These are phyloP conservation scores for Bergia sp. DNA, from an alignment of 92 coral and sea anemone species.

Conservation along the genomic window DNA sequence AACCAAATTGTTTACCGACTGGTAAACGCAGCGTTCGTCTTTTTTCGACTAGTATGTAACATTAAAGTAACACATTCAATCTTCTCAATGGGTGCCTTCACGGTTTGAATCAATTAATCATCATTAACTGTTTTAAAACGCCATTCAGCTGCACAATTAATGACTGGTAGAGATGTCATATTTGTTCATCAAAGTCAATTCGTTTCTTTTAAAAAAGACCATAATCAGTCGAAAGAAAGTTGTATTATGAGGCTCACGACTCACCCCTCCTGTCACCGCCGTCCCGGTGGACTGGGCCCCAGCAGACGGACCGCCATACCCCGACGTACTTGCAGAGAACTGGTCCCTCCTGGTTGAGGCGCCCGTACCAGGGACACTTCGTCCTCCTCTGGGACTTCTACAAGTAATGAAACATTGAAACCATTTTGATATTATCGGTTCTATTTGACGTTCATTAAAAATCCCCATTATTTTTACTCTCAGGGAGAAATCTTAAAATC, in stretches of 20 bases:
- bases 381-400: constrained; percentile 51
- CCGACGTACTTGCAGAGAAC: constrained; percentile 67
- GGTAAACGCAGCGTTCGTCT: too few relatives aligned
- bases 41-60: too few relatives aligned
- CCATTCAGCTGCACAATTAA: too few relatives aligned
- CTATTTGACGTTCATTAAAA: not conserved
- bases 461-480: too few relatives aligned
- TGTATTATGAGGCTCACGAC: not conserved
- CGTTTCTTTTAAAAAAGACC: not conserved
- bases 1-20: too few relatives aligned
- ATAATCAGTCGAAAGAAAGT: not conserved
- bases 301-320: constrained; percentile 52
- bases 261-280: constrained; percentile 7
- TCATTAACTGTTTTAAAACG: too few relatives aligned
- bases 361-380: constrained; percentile 62
- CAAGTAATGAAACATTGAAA: constrained; percentile 31
- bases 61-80: too few relatives aligned
- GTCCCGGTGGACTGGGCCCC: constrained; percentile 29
- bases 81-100: too few relatives aligned
- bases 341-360: constrained; percentile 45
- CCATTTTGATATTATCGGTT: not conserved
- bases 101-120: too few relatives aligned
- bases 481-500: too few relatives aligned
- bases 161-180: not conserved
- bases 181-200: not conserved